These are phyloP conservation scores for Phalloptychus januarius DNA, from an alignment of 2,797 vertebrate genomes.

Conservation along the genomic window DNA sequence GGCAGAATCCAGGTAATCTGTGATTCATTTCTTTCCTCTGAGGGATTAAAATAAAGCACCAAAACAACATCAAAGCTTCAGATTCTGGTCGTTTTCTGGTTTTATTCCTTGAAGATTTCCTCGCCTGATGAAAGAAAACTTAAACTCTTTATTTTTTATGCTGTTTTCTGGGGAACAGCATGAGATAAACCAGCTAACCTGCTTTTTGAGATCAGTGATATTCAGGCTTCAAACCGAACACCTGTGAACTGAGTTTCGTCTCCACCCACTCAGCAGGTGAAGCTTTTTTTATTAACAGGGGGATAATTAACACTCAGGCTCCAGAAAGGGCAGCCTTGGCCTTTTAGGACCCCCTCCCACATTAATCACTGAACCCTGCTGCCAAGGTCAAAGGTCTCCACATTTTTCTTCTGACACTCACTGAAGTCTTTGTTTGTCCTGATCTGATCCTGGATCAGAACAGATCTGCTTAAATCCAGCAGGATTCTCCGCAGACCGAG, in stretches of 20 bases:
- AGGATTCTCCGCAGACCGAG: neutral
- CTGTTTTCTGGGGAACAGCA: neutral
- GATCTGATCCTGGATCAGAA: neutral
- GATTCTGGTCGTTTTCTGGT: neutral
- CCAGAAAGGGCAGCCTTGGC: constrained; percentile 37
- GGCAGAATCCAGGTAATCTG: neutral
- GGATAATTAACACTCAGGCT: constrained; percentile 65
- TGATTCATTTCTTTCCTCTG: neutral
- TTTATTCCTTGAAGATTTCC: neutral
- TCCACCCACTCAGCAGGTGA: constrained; percentile 60
- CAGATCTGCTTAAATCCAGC: neutral
- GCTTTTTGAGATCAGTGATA: neutral
- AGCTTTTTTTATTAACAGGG: constrained; percentile 51
- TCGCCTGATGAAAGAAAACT: neutral
- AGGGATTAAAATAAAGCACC: constrained; percentile 4
- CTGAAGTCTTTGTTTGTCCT: constrained; percentile 9
- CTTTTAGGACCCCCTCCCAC: constrained; percentile 9
- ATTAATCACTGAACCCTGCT: constrained; percentile 5
- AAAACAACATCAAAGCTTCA: neutral
- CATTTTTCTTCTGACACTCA: constrained; percentile 12
- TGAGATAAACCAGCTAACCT: neutral
- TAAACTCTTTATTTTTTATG: neutral
- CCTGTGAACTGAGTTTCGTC: constrained; percentile 5
- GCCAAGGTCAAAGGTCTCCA: constrained; percentile 24
- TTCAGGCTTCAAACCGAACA: neutral